These are phyloP conservation scores for Cataglyphis livida DNA, from an alignment of 2,888 invertebrate genomes.

Conservation along the genomic window DNA sequence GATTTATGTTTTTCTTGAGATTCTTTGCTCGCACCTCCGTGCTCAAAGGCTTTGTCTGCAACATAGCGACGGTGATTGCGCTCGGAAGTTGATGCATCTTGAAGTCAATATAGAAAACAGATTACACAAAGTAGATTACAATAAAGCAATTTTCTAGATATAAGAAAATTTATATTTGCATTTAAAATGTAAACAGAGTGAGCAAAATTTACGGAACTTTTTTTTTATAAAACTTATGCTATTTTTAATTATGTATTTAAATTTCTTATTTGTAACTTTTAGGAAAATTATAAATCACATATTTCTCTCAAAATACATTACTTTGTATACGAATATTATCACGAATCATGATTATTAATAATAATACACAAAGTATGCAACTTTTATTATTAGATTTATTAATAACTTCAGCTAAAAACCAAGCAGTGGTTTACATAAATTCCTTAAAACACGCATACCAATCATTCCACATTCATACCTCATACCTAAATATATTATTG, in stretches of 20 bases:
- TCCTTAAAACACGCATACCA: too few species aligned
- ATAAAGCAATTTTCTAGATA: background rate
- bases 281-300: background rate
- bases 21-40: background rate
- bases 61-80: constrained; percentile 3
- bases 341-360: background rate
- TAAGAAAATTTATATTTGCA: constrained; percentile 5
- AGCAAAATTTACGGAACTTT: background rate
- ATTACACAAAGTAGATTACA: constrained; percentile 19
- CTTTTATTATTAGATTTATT: background rate
- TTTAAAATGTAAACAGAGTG: background rate
- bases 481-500: too few species aligned
- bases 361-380: background rate
- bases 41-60: background rate
- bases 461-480: too few species aligned
- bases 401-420: too few species aligned
- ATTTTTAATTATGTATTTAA: background rate
- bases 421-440: too few species aligned
- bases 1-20: constrained; percentile 4
- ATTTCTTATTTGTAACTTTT: background rate
- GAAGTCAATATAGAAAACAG: constrained; percentile 24
- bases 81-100: background rate
- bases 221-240: background rate
- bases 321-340: background rate
- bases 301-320: background rate